Evolutionary conservation across 2,888 invertebrate genomes (phyloP).

Genomic region (Alviniconcha strummeri): DNA sequence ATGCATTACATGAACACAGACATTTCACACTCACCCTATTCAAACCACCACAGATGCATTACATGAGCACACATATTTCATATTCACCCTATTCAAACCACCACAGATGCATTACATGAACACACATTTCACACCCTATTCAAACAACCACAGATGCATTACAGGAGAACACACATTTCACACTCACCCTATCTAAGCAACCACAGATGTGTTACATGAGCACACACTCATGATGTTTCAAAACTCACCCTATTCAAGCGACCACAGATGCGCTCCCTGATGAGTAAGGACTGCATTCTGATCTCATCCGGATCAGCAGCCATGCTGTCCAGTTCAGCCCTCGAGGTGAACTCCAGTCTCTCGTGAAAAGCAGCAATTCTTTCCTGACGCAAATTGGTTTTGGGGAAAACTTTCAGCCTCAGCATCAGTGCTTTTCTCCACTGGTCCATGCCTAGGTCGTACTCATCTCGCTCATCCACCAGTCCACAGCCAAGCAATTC

Average conservation of each 20-base stretch:
- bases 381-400: constrained; percentile 37
- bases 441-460: too few relatives aligned
- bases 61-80: too few relatives aligned
- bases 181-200: too few relatives aligned
- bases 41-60: too few relatives aligned
- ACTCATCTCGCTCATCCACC: neutral
- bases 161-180: too few relatives aligned
- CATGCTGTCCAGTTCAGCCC: constrained; percentile 51
- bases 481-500: constrained; percentile 84
- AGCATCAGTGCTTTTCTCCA: constrained; percentile 38
- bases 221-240: neutral
- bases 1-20: too few relatives aligned
- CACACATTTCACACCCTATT: too few relatives aligned
- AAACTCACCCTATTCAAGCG: neutral
- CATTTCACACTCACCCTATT: too few relatives aligned
- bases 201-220: too few relatives aligned
- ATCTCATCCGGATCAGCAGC: constrained; percentile 55
- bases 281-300: constrained; percentile 86
- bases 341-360: constrained; percentile 52
- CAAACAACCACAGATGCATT: too few relatives aligned
- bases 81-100: too few relatives aligned
- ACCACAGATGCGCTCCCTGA: constrained; percentile 84
- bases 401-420: constrained; percentile 39
- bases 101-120: too few relatives aligned
- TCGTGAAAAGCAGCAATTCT: constrained; percentile 47